phyloP scores from a whole-genome alignment of 2,113 vertebrate genomes.

The Himantopus leucocephalus region DNA sequence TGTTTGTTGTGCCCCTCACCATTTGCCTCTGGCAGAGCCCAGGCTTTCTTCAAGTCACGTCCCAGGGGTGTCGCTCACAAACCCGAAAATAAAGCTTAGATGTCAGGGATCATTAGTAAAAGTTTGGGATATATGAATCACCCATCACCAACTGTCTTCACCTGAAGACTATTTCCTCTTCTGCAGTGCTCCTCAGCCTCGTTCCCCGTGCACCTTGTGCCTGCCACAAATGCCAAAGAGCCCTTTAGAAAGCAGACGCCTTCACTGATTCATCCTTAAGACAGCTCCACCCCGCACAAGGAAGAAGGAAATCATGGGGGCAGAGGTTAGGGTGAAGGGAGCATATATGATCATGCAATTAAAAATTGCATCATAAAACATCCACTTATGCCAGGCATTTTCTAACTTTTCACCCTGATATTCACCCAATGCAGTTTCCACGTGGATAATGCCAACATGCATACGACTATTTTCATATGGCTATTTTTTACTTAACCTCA shows the following conservation, averaged over 20 bases:
- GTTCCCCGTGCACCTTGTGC: neutral
- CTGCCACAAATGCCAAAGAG: neutral
- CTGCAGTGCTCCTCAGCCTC: neutral
- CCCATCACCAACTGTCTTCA: neutral
- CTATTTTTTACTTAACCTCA: neutral
- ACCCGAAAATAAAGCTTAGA: neutral
- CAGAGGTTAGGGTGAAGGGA: neutral
- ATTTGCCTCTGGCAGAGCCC: neutral
- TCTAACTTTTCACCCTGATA: neutral
- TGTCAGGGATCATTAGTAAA: neutral
- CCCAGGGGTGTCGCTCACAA: neutral
- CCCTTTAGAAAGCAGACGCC: neutral
- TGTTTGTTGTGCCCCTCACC: neutral
- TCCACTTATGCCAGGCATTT: neutral
- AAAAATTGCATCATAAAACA: neutral
- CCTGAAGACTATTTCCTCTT: neutral
- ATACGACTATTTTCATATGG: neutral
- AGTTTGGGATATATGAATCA: neutral
- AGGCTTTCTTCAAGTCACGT: neutral
- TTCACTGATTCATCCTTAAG: neutral
- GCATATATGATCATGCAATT: neutral
- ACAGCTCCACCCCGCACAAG: neutral
- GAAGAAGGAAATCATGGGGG: neutral
- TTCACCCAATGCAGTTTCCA: neutral
- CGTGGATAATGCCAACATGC: neutral